Percentiles rank a stretch among this genome's conserved stretches.
phyloP scores from a whole-genome alignment of 2,797 vertebrate species.

The Harpagifer antarcticus region DNA sequence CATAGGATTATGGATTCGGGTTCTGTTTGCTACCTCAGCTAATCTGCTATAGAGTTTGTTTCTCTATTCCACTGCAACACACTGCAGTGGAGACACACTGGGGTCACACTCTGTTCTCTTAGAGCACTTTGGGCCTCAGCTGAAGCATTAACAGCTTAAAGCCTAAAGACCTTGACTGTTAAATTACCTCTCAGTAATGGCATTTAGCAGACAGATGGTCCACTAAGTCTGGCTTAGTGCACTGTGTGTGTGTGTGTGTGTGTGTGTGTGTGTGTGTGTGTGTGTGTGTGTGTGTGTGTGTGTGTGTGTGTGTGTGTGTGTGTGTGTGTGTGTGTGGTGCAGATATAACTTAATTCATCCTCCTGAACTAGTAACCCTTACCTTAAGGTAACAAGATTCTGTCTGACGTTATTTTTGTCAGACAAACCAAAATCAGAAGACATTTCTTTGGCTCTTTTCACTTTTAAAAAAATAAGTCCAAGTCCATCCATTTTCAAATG shows the following conservation, averaged over 20 bases:
- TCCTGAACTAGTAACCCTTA: too few relatives aligned
- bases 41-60: constrained; percentile 23
- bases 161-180: constrained; percentile 67
- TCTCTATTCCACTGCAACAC: constrained; percentile 26
- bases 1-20: constrained; percentile 25
- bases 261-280: too few relatives aligned
- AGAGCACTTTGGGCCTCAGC: constrained; percentile 43
- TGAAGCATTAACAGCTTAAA: constrained; percentile 71
- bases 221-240: constrained; percentile 52
- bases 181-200: constrained; percentile 71
- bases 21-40: constrained; percentile 10
- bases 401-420: too few relatives aligned
- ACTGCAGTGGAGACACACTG: constrained; percentile 23
- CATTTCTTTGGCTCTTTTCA: too few relatives aligned
- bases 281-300: neutral
- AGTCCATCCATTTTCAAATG: too few relatives aligned
- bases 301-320: neutral
- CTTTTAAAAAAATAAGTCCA: too few relatives aligned
- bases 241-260: neutral
- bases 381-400: too few relatives aligned
- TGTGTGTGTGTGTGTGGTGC: too few relatives aligned
- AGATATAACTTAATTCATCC: too few relatives aligned
- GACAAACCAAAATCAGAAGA: too few relatives aligned
- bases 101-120: constrained; percentile 44
- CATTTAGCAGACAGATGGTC: constrained; percentile 70